Evolutionary conservation across 1,140 invertebrate genomes (phyloP), one percentile per base, ranked within the genome.

Genomic region (Brachionus asplanchnoidis): DNA sequence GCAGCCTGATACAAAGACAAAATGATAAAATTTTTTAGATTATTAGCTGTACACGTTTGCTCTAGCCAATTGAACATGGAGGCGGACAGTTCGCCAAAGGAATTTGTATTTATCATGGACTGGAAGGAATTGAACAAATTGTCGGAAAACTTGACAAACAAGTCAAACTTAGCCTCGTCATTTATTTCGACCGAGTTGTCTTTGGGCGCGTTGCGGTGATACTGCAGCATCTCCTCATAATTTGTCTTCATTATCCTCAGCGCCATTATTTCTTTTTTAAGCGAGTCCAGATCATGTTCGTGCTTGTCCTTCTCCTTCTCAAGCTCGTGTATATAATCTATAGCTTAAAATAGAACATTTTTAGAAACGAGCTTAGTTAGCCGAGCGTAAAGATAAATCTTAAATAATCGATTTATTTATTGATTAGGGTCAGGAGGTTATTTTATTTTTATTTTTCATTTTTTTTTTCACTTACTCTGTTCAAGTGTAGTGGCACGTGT

Each of bases 121-220:
- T 82, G 53, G 42, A 82, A 82, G 1, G 79, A 82, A 23, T 82
- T 42, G 53, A 82, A 82, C 23, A 82, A 68, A 82, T 82, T 82
- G 14, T 82, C 79, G 14, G 79, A 82, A 68, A 82, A 82, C 26
- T 82, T 82, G 23, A 82, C 79, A 82, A 82, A 82, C 79, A 82
- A 40, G 36, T 82, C 79, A 42, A 82, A 82, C 17, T 82, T 82
- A 12, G 50, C 14, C 32, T 82, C 79, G 28, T 82, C 79, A 14
- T 82, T 82, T 68, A 82, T 60, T 14, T 82, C 79, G n/a, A 82
- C 79, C 2, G 53, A 65, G 40, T 82, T 82, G 32, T 82, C 79
- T 46, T 82, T 82, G 23, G 79, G 79, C 23, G 53, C 42, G 26
- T 82, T 82, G 11, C 53, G 50, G 60, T 82, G 79, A 82, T 82